Evolutionary conservation across 2,113 vertebrate genomes (phyloP), one percentile per base, ranked within the genome.

Genomic region (Chitala chitala): DNA sequence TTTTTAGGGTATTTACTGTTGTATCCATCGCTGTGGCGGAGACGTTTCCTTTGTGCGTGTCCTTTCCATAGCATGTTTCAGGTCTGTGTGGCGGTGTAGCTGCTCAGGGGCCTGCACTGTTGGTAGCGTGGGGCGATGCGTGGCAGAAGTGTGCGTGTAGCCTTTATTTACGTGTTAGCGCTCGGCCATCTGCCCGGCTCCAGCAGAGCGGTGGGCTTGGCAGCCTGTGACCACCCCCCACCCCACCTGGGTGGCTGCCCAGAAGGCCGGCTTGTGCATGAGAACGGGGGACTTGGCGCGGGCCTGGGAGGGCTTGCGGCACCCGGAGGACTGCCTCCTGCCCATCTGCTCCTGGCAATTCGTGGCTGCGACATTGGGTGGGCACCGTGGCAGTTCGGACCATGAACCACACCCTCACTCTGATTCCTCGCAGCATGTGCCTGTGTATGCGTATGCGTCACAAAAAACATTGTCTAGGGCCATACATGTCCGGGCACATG

Each of bases 321-420:
- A 79, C 83, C 84, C 78, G 75, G 87, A 87, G 88, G 87, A 87
- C 86, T 84, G 79, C 82, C 86, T 86, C 84, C 80, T 84, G 86
- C 78, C 87, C 88, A 90, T 90, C 89, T 90, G 87, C 83, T 87
- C 71, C 64, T 10, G n/a, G 1, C 76, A 82, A 79, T 75, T 82
- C 85, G 76, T 87, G 81, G 69, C 81, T 79, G 76, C 80, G 26
- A 10, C 54, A 46, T 22, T 24, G 8, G 58, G 31, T 20, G 33
- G 7, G 15, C 29, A 38, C 31, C 3, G 59, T 38, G 2, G 7
- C 58, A n/a, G 58, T 36, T 36, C 58, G 12, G 44, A 46, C 12
- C 5, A 46, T 46, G 44, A 12, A 63, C 20, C 29, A 5, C 31
- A 5, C 56, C 56, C 5, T 31, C 12, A 17, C 26, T 5, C 29